Evolutionary conservation across 2,113 vertebrate genomes (phyloP).

Genomic region (Hippoglossus stenolepis): DNA sequence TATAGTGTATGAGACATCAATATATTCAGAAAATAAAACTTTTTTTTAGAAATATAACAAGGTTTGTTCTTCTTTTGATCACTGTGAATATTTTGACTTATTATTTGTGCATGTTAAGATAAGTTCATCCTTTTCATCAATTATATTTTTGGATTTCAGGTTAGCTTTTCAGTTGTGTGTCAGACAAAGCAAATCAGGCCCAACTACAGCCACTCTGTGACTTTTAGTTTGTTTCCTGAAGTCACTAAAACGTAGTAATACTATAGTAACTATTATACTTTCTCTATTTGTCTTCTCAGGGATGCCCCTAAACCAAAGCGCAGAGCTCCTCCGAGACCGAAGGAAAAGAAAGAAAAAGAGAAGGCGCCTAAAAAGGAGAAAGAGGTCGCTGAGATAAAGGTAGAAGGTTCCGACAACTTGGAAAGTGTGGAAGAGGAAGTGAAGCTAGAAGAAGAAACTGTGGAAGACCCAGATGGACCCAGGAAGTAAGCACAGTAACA

Average conservation of each 20-base stretch:
- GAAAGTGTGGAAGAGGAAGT: conserved; percentile 86
- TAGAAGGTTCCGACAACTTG: conserved; percentile 70
- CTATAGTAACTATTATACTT: not conserved
- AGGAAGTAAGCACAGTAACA: conserved; percentile 87
- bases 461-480: conserved; percentile 90
- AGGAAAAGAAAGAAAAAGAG: conserved; percentile 86
- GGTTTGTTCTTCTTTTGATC: no score
- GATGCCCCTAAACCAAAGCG: conserved; percentile 89
- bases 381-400: conserved; percentile 82
- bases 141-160: no score
- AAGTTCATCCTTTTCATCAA: no score
- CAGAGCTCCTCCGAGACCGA: conserved; percentile 84
- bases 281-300: conserved; percentile 66
- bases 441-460: conserved; percentile 89
- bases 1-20: no score
- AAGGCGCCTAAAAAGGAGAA: conserved; percentile 77
- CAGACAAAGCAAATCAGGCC: no score
- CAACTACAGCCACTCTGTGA: no score
- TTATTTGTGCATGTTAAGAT: no score
- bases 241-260: not conserved
- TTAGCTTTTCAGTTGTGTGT: no score
- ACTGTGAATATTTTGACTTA: no score
- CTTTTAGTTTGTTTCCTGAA: no score
- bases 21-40: no score
- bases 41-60: no score